Evolutionary conservation across 2,888 invertebrate genomes (phyloP).

Genomic region (Drosophila neutralis): DNA sequence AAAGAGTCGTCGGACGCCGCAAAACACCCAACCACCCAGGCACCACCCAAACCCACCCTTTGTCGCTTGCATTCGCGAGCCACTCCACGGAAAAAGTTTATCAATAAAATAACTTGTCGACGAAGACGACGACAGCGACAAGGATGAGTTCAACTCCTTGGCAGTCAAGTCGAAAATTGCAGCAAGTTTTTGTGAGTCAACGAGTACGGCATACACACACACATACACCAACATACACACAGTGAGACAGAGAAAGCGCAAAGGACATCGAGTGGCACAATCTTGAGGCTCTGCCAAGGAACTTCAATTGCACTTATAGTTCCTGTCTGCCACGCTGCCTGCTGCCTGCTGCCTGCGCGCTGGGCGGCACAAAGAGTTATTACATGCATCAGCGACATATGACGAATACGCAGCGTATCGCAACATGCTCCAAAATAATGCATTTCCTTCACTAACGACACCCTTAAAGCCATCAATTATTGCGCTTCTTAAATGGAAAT

Average conservation of each 20-base stretch:
- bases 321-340: slow-evolving; percentile 13
- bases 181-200: slow-evolving; percentile 67
- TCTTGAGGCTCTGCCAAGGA: slow-evolving; percentile 64
- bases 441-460: slow-evolving; percentile 13
- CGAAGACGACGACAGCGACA: slow-evolving; percentile 51
- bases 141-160: slow-evolving; percentile 53
- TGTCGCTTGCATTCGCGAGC: slow-evolving; percentile 20
- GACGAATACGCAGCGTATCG: slow-evolving; percentile 61
- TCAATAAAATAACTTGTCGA: slow-evolving; percentile 80
- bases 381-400: slow-evolving; percentile 42
- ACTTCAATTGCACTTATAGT: slow-evolving; percentile 79
- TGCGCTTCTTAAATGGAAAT: slow-evolving; percentile 28
- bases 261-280: slow-evolving; percentile 73
- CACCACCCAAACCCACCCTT: background rate
- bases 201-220: slow-evolving; percentile 19
- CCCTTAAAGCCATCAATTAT: slow-evolving; percentile 53
- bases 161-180: slow-evolving; percentile 77
- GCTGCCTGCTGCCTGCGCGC: background rate
- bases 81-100: slow-evolving; percentile 74
- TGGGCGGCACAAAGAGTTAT: slow-evolving; percentile 55
- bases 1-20: slow-evolving; percentile 49
- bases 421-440: slow-evolving; percentile 6
- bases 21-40: slow-evolving; percentile 4
- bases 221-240: background rate
- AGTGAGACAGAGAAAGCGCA: slow-evolving; percentile 26